Conservation (phyloP, 2,888 invertebrate genomes). For the Lycocerus yunnanus region DNA sequence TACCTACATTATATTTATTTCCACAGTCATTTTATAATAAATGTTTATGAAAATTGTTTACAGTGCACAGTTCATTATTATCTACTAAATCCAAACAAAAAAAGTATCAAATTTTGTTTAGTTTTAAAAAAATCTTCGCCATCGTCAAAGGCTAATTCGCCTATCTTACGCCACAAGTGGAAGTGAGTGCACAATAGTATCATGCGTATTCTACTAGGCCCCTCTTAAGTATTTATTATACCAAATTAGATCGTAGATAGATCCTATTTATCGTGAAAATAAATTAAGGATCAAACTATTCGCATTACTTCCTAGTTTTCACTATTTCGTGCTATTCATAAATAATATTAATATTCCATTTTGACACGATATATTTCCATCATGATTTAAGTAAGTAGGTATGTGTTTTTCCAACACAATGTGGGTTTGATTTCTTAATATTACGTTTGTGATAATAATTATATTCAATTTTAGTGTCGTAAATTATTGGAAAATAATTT, state of each 20-base stretch:
- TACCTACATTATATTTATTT: too few relatives aligned
- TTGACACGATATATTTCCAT: neutral
- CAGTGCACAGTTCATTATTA: too few relatives aligned
- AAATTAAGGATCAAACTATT: neutral
- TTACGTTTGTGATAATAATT: neutral
- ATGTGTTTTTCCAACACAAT: neutral
- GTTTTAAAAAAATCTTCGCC: too few relatives aligned
- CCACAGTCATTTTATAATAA: too few relatives aligned
- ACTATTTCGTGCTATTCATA: neutral
- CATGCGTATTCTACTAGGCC: too few relatives aligned
- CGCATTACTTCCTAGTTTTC: neutral
- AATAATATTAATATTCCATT: neutral
- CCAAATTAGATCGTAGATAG: neutral
- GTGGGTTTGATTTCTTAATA: neutral
- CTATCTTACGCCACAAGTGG: too few relatives aligned
- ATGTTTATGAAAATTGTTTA: too few relatives aligned
- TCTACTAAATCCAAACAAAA: too few relatives aligned
- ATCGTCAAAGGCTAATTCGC: too few relatives aligned
- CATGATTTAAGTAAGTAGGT: neutral
- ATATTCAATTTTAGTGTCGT: neutral
- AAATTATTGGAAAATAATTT: neutral
- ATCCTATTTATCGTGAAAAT: neutral
- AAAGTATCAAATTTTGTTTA: too few relatives aligned
- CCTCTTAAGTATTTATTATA: too few relatives aligned
- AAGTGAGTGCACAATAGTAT: too few relatives aligned